Evolutionary conservation across 2,113 vertebrate species (phyloP).

Genomic region (Fukomys damarensis): DNA sequence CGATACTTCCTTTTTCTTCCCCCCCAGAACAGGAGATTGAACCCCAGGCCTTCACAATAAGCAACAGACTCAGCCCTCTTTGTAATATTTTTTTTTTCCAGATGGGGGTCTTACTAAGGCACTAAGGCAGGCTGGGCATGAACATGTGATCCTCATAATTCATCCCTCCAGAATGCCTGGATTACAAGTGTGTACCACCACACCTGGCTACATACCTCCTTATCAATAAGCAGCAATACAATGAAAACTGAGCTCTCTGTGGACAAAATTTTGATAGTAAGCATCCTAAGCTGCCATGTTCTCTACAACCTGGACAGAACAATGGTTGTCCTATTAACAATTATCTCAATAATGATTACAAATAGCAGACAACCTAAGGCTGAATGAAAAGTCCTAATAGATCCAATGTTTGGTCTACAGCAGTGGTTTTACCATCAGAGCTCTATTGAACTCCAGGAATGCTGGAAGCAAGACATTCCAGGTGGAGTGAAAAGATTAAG

Average conservation of each 20-base stretch:
- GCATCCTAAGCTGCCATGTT: neutral
- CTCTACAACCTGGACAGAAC: neutral
- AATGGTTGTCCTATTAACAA: neutral
- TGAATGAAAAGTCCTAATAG: neutral
- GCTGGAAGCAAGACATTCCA: neutral
- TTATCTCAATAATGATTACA: neutral
- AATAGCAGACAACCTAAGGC: neutral
- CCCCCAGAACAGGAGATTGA: neutral
- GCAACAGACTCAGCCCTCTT: neutral
- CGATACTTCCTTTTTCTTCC: neutral
- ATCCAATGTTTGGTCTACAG: neutral
- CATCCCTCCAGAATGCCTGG: neutral
- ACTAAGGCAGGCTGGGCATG: neutral
- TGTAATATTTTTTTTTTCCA: neutral
- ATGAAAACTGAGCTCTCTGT: neutral
- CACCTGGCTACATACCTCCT: neutral
- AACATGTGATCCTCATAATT: neutral
- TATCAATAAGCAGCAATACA: neutral
- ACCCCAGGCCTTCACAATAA: neutral
- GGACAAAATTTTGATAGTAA: slow-evolving; percentile 18
- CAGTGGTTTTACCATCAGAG: neutral
- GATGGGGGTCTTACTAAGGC: neutral
- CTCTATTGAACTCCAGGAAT: neutral
- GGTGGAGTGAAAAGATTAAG: neutral
- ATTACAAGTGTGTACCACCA: neutral